These are phyloP conservation scores for Sesamia nonagrioides DNA, from an alignment of 1,140 invertebrate species.

Conservation along the genomic window DNA sequence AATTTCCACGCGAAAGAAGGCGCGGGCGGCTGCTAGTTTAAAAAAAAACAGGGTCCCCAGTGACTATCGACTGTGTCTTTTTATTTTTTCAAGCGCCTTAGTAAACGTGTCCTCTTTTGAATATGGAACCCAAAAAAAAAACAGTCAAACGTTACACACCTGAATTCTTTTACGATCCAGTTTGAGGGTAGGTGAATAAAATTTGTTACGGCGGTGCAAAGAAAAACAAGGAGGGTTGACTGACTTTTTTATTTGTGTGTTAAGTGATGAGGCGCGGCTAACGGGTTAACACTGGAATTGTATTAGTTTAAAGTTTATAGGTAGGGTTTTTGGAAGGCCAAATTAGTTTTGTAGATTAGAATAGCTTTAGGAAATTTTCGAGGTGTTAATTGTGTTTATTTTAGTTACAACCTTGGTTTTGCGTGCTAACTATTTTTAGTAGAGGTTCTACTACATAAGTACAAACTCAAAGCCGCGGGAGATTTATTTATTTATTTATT, in stretches of 20 bases:
- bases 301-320: neutral
- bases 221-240: constrained; percentile 13
- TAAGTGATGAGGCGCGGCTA: neutral
- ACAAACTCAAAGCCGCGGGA: too few species aligned
- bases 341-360: neutral
- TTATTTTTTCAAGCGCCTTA: too few species aligned
- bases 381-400: neutral
- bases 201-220: constrained; percentile 9
- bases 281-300: neutral
- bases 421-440: too few species aligned
- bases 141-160: neutral
- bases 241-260: constrained; percentile 9
- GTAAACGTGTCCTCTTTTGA: too few species aligned
- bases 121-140: neutral
- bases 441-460: too few species aligned
- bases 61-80: too few species aligned
- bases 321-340: neutral
- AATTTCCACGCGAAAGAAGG: too few species aligned
- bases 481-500: too few species aligned
- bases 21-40: too few species aligned
- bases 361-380: neutral
- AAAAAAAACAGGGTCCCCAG: too few species aligned
- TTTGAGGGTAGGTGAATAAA: constrained; percentile 1
- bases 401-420: neutral
- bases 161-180: neutral